A percentile compares a stretch with the other conserved stretches of the same genome.
phyloP scores from a whole-genome alignment of 2,797 vertebrate species.

The Trichosurus vulpecula region DNA sequence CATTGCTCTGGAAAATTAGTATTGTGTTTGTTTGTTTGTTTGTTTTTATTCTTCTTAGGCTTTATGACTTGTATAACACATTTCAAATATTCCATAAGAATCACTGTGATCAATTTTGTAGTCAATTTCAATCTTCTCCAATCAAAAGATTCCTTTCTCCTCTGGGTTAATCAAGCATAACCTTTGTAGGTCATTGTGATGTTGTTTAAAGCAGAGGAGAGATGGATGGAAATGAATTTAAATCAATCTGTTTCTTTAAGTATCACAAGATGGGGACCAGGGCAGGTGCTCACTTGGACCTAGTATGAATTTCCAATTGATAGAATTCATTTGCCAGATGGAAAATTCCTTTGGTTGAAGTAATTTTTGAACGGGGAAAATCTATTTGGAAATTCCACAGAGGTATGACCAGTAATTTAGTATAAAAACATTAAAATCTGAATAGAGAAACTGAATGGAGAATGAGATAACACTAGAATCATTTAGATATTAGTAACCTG shows the following conservation, averaged over 20 bases:
- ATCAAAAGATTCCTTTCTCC: not conserved
- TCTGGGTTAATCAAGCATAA: not conserved
- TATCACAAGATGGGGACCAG: constrained; percentile 19
- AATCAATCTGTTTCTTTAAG: not conserved
- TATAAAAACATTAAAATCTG: constrained; percentile 60
- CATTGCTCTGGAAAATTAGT: not conserved
- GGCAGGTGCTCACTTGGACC: constrained; percentile 70
- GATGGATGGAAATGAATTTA: not conserved
- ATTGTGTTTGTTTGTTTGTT: no score
- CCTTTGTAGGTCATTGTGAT: not conserved
- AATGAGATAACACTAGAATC: not conserved
- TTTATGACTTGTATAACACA: not conserved
- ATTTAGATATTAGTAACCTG: not conserved
- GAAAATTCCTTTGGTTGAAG: constrained; percentile 72
- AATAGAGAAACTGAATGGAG: not conserved
- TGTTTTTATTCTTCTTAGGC: not conserved
- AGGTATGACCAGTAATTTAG: constrained; percentile 65
- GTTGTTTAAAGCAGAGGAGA: not conserved
- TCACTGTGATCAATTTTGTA: not conserved
- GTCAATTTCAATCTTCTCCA: constrained; percentile 5
- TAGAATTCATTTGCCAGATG: constrained; percentile 74
- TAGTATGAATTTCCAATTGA: constrained; percentile 77
- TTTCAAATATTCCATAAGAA: not conserved
- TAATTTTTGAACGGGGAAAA: constrained; percentile 69
- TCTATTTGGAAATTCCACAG: constrained; percentile 70